Percentiles rank a stretch among this genome's conserved stretches.
phyloP scores from a whole-genome alignment of 2,797 vertebrate genomes.

The Podargus strigoides region DNA sequence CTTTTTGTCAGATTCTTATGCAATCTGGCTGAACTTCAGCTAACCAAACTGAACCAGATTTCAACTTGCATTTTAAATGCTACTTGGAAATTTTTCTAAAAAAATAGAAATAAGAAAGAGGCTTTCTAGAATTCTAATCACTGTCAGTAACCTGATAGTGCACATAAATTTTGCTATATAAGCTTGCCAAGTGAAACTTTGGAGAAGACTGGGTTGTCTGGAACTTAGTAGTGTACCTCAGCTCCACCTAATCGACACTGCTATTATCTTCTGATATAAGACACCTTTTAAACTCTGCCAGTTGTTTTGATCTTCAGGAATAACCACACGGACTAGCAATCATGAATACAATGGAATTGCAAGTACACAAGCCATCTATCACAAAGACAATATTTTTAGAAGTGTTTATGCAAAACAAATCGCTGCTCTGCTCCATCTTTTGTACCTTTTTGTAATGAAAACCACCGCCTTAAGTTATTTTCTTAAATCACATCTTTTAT shows the following conservation, averaged over 20 bases:
- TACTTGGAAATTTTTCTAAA: not conserved
- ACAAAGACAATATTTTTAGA: not conserved
- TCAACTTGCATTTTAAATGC: not conserved
- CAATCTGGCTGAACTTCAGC: not conserved
- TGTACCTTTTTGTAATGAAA: conserved; percentile 42
- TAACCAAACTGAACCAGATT: not conserved
- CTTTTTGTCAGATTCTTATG: not conserved
- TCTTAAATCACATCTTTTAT: conserved; percentile 25
- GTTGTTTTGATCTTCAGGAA: not conserved
- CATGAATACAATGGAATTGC: not conserved
- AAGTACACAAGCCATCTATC: not conserved
- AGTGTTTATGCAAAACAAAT: conserved; percentile 32
- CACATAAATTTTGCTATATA: not conserved
- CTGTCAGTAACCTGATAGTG: not conserved
- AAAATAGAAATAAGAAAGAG: not conserved
- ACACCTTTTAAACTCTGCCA: not conserved
- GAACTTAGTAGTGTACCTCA: not conserved
- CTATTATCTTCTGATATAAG: not conserved
- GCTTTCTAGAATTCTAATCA: not conserved
- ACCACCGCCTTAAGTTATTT: conserved; percentile 31
- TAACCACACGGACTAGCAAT: not conserved
- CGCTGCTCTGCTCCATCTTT: conserved; percentile 5
- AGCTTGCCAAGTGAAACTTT: not conserved
- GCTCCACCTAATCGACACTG: not conserved
- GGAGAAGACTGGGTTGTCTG: not conserved